A percentile compares a stretch with the other conserved stretches of the same genome.
phyloP scores from a whole-genome alignment of 1,140 invertebrate genomes.

The Lepidurus arcticus region DNA sequence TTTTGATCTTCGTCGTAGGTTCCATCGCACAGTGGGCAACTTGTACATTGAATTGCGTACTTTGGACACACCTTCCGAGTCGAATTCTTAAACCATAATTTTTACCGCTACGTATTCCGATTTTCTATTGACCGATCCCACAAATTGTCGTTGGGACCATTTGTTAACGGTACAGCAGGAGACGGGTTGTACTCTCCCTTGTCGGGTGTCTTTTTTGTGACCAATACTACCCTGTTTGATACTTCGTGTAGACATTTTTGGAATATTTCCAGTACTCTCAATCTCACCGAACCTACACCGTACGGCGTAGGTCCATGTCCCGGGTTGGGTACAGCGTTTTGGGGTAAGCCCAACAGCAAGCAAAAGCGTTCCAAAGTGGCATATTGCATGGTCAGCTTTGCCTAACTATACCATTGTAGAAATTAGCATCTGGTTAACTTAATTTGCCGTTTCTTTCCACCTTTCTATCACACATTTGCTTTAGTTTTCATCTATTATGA shows the following conservation, averaged over 20 bases:
- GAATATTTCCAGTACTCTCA: background rate
- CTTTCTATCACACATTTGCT: background rate
- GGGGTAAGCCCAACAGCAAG: background rate
- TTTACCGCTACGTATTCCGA: background rate
- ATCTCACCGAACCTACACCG: background rate
- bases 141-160: background rate
- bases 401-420: background rate
- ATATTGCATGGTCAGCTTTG: background rate
- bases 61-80: background rate
- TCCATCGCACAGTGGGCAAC: background rate
- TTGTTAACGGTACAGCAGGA: background rate
- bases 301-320: background rate
- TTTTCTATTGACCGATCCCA: background rate
- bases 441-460: background rate
- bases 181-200: background rate
- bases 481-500: background rate
- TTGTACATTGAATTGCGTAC: background rate
- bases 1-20: background rate
- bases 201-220: background rate
- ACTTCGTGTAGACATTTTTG: background rate
- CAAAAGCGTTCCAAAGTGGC: background rate
- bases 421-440: background rate
- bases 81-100: background rate
- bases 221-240: background rate
- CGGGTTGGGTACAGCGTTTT: background rate